Evolutionary conservation across 2,113 vertebrate species (phyloP).

Genomic region (Ursus arctos): DNA sequence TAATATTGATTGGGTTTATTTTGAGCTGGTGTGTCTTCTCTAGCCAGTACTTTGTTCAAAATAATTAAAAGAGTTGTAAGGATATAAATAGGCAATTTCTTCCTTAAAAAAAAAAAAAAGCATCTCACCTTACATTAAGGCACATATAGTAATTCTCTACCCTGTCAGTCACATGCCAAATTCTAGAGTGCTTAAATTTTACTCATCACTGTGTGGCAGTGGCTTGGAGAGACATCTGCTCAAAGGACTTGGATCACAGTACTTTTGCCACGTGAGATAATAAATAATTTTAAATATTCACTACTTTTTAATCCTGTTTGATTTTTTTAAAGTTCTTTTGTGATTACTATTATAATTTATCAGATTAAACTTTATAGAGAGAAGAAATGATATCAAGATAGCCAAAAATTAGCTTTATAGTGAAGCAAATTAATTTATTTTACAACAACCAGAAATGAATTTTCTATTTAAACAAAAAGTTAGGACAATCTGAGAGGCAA

Average conservation of each 20-base stretch:
- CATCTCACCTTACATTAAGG: neutral
- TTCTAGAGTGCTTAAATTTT: neutral
- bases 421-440: neutral
- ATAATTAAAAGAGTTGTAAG: neutral
- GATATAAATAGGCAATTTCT: neutral
- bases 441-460: neutral
- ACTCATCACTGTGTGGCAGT: neutral
- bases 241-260: neutral
- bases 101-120: neutral
- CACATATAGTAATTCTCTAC: neutral
- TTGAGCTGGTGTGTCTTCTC: neutral
- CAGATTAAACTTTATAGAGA: neutral
- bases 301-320: neutral
- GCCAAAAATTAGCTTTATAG: neutral
- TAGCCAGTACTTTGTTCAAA: neutral
- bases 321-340: neutral
- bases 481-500: neutral
- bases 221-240: neutral
- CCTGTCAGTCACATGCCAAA: neutral
- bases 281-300: neutral
- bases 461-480: neutral
- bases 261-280: neutral
- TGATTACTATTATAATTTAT: neutral
- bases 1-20: neutral
- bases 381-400: neutral